Base-by-base conservation (phyloP, 2,888 invertebrate species). In the Erebia ligea region DNA sequence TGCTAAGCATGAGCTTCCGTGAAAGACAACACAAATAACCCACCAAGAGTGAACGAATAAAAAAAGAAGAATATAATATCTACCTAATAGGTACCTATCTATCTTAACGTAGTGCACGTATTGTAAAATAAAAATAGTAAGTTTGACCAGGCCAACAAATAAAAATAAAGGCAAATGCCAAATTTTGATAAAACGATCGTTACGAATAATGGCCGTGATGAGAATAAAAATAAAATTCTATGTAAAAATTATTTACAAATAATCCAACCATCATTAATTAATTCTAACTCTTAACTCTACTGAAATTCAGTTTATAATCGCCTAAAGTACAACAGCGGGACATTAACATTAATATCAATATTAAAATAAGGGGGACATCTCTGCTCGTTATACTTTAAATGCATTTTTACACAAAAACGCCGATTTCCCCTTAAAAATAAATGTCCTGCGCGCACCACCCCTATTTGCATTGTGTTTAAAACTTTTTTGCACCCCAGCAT, bases 381-480 rank as follows among this genome's bases (percentile, higher is more conserved):
- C 76, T 77, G 82, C 58, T 80, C 84, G 91, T 83, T 91, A 88
- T 87, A 91, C 82, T 92, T 92, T 91, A 92, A 92, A 90, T 91
- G 89, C 87, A 86, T 89, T 91, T 91, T 89, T 85, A 84, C 79
- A 81, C 88, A 92, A 92, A 92, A 75, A 91, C 86, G 84, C 76
- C 82, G 79, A 82, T 86, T 89, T 89, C 86, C 88, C 91, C 92
- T 91, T 88, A 91, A 93, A 93, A 92, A 89, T 88, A 87, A 85
- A 92, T 90, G 89, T 90, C 84, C 82, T 81, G 81, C 80, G 76
- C 81, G 81, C 79, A 71, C 84, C 83, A 82, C 90, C 91, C 91
- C 90, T 91, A 92, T 92, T 92, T 92, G 91, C 91, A 92, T 92
- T 93, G 92, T 91, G 84, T 83, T 86, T 85, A 87, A 89, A 58